Conservation (phyloP, 2,888 invertebrate species). For the Drosophila falleni region DNA sequence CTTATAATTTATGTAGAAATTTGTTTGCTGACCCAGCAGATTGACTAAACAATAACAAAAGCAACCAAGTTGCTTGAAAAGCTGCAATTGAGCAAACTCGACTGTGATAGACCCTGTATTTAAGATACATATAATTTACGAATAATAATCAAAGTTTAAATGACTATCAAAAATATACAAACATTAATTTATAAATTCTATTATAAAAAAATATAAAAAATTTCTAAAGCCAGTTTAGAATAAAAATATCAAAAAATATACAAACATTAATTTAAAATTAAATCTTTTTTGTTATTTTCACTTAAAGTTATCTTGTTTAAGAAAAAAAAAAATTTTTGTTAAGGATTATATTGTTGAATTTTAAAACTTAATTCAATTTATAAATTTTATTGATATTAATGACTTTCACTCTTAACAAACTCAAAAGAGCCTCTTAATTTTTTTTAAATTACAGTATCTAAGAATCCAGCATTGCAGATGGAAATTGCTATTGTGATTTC, state of each 20-base stretch:
- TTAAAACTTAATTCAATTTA: too few relatives aligned
- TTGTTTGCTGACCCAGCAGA: constrained; percentile 25
- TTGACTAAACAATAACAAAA: constrained; percentile 9
- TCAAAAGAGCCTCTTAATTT: neutral
- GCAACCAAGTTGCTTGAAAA: constrained; percentile 8
- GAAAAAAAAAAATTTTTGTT: too few relatives aligned
- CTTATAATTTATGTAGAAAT: constrained; percentile 40
- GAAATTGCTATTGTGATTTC: constrained; percentile 15
- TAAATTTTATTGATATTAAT: too few relatives aligned
- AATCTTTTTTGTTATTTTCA: too few relatives aligned
- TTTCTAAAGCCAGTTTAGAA: too few relatives aligned
- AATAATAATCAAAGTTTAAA: neutral
- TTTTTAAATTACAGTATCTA: neutral
- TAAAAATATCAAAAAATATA: too few relatives aligned
- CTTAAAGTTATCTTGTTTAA: too few relatives aligned
- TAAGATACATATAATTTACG: neutral
- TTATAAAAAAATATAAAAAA: too few relatives aligned
- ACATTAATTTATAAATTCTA: too few relatives aligned
- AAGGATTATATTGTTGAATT: too few relatives aligned
- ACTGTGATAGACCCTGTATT: neutral
- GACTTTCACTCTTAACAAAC: neutral
- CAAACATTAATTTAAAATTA: too few relatives aligned
- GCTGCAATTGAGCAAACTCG: neutral
- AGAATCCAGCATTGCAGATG: neutral
- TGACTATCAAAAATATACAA: too few relatives aligned